Evolutionary conservation across 92 coral and sea anemone species (phyloP), one percentile per base, ranked within the genome.

Genomic region (Porites cylindrica): DNA sequence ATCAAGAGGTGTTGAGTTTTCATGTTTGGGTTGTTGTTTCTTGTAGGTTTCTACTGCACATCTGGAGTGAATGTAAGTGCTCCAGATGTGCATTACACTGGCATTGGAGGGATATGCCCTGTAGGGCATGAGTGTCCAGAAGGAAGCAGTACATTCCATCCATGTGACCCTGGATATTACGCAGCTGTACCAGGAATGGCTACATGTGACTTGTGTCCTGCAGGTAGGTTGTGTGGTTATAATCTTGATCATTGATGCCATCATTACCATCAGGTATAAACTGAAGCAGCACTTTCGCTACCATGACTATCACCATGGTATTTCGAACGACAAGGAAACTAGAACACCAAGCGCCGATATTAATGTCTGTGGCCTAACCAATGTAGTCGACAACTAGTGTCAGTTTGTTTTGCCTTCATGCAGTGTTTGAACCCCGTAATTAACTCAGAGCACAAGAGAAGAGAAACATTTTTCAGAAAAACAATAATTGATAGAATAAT

Each of bases 71-170:
- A 97, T 72, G 93, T 96, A 8, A 92, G 94, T 74, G 89, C 91
- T 18, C 99, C 99, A 8, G 90, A 86, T 32, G 84, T 88, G 63
- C 81, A 85, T 21, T 84, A 88, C 84, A 76, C 91, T 10, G 99
- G 99, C 6, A 63, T 29, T 6, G 99, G 99, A 62, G 99, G 98
- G 17, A 89, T 82, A 63, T 97, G 99, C 51, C 90, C 93, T 56
- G 88, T 58, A 13, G 99, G 99, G 1, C 91, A 97, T 67, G 99
- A 95, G 86, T 97, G 99, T 78, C 98, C 96, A 26, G 89, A 75
- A 50, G 98, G 98, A 29, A 95, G 94, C 58, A 89, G 90, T 59
- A 82, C 90, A 13, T 91, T 94, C 8, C 88, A 96, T 50, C 94
- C 98, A 7, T 97, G 99, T 69, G 87, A 91, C 58, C 96, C 84